Base-by-base conservation (phyloP, 2,113 vertebrate genomes). In the Gnathonemus longibarbis region DNA sequence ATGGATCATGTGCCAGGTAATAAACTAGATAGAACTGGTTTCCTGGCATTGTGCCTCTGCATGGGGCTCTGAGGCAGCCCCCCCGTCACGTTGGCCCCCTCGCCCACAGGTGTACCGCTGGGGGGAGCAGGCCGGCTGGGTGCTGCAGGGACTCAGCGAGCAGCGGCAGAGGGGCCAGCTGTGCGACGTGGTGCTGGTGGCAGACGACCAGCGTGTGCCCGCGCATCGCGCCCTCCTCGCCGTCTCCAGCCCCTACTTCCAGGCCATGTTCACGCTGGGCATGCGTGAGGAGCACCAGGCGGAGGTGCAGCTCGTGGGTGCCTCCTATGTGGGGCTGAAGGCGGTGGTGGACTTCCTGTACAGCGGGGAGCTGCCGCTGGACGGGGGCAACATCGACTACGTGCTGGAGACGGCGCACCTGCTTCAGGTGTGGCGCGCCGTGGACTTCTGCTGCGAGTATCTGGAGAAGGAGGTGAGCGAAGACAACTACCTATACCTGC, bases 401-500 rank as follows among this genome's bases (percentile, higher is more conserved):
- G 94, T 99, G 48, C 94, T 99, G 1, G 97, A 99, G 93, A 98
- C 97, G 0, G 97, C 98, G 2, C 98, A 99, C 92, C 95, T 98
- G 87, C 95, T 99, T 91, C 98, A 99, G 96, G 96, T 98, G 92
- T 97, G 97, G 97, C 96, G 95, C 7, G 97, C 92, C 66, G 98
- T 99, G 2, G 98, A 99, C 91, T 98, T 99, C 95, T 99, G 98
- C 93, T 99, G 98, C 0, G 97, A 98, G 95, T 99, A 97, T 89
- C 94, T 99, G 93, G 97, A 99, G 95, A 96, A 94, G 31, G 97
- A 98, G 88, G 97, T 98, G 92, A 98, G 94, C 0, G 97, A 98
- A 92, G 98, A 98, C 91, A 99, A 98, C 91, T 98, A 98, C 91
- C 94, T 99, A 85, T 97, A 98, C 94, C 96, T 99, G 62, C 98